These are phyloP conservation scores for Palythoa grandiflora DNA, from an alignment of 92 coral and sea anemone genomes.

Conservation along the genomic window DNA sequence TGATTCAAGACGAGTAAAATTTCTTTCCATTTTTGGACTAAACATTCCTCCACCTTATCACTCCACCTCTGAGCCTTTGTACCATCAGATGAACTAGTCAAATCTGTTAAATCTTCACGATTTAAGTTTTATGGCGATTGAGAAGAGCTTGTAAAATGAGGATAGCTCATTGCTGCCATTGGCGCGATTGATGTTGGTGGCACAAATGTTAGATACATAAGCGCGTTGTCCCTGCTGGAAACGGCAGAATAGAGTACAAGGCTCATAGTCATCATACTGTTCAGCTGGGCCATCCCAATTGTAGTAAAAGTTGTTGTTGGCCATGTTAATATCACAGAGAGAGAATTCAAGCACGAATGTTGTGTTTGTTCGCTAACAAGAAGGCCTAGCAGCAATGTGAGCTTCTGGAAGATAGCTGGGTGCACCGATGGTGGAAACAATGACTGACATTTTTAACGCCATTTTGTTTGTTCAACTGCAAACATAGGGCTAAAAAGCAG, in stretches of 20 bases:
- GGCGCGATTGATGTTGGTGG: neutral
- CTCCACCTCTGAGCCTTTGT: neutral
- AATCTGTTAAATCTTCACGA: neutral
- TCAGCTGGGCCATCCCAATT: slow-evolving; percentile 22
- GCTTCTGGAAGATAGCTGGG: no score
- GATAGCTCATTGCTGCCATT: neutral
- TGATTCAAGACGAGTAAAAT: neutral
- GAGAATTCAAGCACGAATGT: neutral
- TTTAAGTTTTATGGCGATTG: neutral
- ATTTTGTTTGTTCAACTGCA: no score
- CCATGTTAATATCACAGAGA: slow-evolving; percentile 5
- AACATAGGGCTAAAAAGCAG: no score
- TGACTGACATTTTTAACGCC: no score
- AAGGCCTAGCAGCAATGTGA: neutral
- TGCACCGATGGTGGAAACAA: no score
- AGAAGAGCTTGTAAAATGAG: neutral
- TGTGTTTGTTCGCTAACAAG: no score
- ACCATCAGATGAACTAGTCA: neutral
- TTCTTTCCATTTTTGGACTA: neutral
- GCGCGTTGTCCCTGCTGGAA: neutral
- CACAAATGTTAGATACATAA: neutral
- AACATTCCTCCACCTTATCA: neutral
- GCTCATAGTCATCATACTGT: slow-evolving; percentile 16
- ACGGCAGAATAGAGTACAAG: slow-evolving; percentile 8
- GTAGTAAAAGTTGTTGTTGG: slow-evolving; percentile 12